phyloP scores from a whole-genome alignment of 2,113 vertebrate genomes.

The Oceanodroma tethys region DNA sequence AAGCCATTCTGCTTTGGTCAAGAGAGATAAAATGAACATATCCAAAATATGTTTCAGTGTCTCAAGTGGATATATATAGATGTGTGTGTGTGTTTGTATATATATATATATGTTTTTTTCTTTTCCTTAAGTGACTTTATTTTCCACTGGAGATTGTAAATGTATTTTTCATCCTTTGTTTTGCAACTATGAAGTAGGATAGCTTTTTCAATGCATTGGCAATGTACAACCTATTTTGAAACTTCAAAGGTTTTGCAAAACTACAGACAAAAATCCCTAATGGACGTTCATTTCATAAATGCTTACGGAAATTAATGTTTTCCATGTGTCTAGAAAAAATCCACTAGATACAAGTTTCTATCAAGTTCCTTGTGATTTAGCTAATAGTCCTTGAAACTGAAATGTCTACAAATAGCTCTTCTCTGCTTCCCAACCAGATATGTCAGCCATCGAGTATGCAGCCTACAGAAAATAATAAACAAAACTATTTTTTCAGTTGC shows the following conservation, averaged over 20 bases:
- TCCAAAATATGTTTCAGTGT: not conserved
- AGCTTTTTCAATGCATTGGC: not conserved
- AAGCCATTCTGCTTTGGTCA: not conserved
- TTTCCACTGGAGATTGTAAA: not conserved
- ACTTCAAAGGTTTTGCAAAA: conserved; percentile 6
- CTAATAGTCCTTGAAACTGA: not conserved
- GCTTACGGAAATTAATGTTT: conserved; percentile 15
- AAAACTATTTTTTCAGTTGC: not conserved
- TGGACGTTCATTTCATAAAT: not conserved
- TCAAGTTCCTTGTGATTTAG: not conserved
- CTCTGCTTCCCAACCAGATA: not conserved
- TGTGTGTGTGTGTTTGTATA: fast-evolving
- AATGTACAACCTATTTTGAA: not conserved
- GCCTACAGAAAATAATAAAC: not conserved
- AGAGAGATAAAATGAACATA: not conserved
- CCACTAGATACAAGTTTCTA: not conserved
- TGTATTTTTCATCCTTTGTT: conserved; percentile 14
- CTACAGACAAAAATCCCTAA: not conserved
- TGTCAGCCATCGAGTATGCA: not conserved
- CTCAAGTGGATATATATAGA: fast-evolving
- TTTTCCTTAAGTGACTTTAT: not conserved
- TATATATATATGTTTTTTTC: not conserved
- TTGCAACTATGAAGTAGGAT: not conserved
- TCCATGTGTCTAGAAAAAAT: not conserved
- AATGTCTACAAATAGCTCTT: not conserved